Percentiles rank a stretch among this genome's conserved stretches.
phyloP scores from a whole-genome alignment of 2,113 vertebrate genomes.

The Ailurus styani region DNA sequence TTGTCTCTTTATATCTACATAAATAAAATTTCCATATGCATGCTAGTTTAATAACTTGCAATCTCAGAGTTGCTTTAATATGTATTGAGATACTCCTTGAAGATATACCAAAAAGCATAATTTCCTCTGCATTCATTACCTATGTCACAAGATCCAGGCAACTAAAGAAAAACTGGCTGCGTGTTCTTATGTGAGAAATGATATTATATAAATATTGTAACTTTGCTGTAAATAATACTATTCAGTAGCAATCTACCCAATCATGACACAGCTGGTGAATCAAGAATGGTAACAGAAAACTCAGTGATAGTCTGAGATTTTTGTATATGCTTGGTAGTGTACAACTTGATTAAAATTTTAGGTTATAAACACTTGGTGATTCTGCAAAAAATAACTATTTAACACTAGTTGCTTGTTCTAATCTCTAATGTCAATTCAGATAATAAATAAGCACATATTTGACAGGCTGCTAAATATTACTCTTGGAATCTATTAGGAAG shows the following conservation, averaged over 20 bases:
- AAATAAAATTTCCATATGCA: neutral
- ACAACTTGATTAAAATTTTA: neutral
- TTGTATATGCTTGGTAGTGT: neutral
- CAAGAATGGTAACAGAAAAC: neutral
- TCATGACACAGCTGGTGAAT: neutral
- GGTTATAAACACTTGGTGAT: neutral
- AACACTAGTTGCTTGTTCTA: constrained; percentile 45
- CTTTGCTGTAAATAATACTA: neutral
- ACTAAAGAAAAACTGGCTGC: neutral
- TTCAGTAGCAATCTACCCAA: neutral
- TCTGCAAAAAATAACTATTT: neutral
- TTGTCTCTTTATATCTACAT: neutral
- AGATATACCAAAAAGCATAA: neutral
- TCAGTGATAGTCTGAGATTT: neutral
- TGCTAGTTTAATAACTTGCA: neutral
- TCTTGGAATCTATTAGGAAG: constrained; percentile 82
- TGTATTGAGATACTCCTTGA: neutral
- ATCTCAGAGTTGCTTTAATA: neutral
- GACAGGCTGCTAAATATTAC: constrained; percentile 80
- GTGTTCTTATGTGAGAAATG: neutral
- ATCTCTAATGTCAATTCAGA: constrained; percentile 69
- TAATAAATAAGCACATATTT: constrained; percentile 79
- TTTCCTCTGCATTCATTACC: neutral
- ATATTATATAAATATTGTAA: neutral
- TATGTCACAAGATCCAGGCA: neutral